phyloP scores from a whole-genome alignment of 2,888 invertebrate genomes.

The Pomacea canaliculata region DNA sequence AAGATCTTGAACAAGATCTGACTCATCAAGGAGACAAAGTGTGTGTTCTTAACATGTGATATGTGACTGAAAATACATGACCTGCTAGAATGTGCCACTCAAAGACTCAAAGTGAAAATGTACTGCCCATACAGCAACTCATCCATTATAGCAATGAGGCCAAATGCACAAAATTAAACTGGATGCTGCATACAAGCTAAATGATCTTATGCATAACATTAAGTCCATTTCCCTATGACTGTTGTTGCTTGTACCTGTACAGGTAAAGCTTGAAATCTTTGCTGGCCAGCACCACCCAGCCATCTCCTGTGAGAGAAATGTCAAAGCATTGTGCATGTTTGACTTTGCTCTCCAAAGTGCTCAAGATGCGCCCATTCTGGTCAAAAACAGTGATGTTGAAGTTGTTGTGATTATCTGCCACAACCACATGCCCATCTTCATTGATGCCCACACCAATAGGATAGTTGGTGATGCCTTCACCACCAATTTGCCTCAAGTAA shows the following conservation, averaged over 20 bases:
- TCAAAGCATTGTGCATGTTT: slow-evolving; percentile 99
- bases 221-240: background rate
- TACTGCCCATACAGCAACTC: no score
- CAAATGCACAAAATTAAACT: no score
- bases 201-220: background rate
- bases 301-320: slow-evolving; percentile 98
- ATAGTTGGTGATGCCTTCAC: slow-evolving; percentile 98
- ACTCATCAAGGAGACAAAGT: no score
- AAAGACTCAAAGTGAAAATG: no score
- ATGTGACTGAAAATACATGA: no score
- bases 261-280: slow-evolving; percentile 99
- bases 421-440: slow-evolving; percentile 94
- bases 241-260: slow-evolving; percentile 83
- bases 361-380: slow-evolving; percentile 94
- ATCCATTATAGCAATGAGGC: no score
- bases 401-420: slow-evolving; percentile 99
- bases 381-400: slow-evolving; percentile 97
- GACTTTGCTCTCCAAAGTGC: slow-evolving; percentile 98
- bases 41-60: no score
- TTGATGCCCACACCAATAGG: slow-evolving; percentile 99
- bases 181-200: background rate
- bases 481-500: slow-evolving; percentile 92
- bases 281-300: slow-evolving; percentile 97
- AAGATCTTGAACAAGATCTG: no score
- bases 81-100: no score